These are phyloP conservation scores for Lemur catta DNA, from an alignment of 2,797 vertebrate genomes.

Conservation along the genomic window DNA sequence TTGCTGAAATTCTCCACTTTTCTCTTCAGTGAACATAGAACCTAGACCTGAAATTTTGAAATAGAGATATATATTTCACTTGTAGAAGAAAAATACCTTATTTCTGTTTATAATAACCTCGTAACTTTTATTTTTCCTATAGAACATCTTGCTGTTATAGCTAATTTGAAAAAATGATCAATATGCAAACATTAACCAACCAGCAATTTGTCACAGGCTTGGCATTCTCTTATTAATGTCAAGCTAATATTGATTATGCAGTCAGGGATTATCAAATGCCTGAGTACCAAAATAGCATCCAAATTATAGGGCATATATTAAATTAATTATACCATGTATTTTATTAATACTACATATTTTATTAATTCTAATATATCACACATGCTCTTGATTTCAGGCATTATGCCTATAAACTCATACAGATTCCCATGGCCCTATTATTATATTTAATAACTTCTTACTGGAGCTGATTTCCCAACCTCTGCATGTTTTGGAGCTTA, in stretches of 20 bases:
- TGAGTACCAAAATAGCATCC: background rate
- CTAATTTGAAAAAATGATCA: constrained; percentile 8
- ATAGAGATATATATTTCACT: constrained; percentile 6
- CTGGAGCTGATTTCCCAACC: constrained; percentile 3
- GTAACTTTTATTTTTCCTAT: constrained; percentile 1
- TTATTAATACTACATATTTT: constrained; percentile 28
- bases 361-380: background rate
- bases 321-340: background rate
- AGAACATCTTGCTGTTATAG: background rate
- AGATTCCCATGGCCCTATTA: background rate
- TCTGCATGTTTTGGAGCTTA: background rate
- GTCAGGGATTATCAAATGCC: background rate
- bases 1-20: background rate
- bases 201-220: constrained; percentile 7
- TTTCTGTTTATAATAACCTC: background rate
- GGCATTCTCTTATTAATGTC: background rate
- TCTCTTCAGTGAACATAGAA: background rate
- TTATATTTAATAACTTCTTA: constrained; percentile 14
- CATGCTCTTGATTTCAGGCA: background rate
- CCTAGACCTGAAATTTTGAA: constrained; percentile 20
- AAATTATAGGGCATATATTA: background rate
- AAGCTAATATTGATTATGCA: background rate
- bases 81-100: background rate
- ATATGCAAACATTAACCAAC: background rate
- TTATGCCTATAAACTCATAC: background rate